Conservation (phyloP, 2,113 vertebrate species). For the Tragelaphus imberbis region DNA sequence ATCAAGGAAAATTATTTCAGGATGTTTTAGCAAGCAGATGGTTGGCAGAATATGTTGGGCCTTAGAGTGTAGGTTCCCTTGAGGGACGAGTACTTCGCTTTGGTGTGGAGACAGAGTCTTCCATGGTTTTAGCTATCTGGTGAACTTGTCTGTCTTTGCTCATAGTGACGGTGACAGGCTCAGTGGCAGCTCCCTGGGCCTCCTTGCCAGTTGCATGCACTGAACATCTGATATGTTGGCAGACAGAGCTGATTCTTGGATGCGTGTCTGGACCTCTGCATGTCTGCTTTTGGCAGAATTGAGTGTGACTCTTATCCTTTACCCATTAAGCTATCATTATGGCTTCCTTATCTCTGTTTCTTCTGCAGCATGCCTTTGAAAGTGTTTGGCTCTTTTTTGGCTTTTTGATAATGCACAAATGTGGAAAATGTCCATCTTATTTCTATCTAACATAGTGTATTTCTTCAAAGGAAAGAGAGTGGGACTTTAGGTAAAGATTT, state of each 20-base stretch:
- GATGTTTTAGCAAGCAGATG: conserved; percentile 1
- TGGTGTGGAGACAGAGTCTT: conserved; percentile 29
- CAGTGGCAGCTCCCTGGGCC: conserved; percentile 53
- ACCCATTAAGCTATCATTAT: conserved; percentile 77
- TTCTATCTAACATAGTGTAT: conserved; percentile 38
- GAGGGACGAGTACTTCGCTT: conserved; percentile 1
- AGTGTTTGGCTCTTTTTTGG: conserved; percentile 68
- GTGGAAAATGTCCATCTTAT: conserved; percentile 40
- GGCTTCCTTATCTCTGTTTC: conserved; percentile 76
- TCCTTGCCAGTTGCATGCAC: conserved; percentile 57
- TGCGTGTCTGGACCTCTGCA: conserved; percentile 71
- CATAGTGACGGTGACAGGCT: conserved; percentile 59
- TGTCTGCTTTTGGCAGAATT: conserved; percentile 72
- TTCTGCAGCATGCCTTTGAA: conserved; percentile 75
- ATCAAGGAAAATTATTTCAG: background rate
- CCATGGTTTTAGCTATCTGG: conserved; percentile 3
- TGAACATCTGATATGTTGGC: conserved; percentile 61
- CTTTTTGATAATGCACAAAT: conserved; percentile 67
- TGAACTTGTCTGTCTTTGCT: conserved; percentile 56
- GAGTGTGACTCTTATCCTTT: conserved; percentile 74
- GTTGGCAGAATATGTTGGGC: background rate
- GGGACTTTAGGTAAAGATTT: conserved; percentile 25
- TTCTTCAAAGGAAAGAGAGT: conserved; percentile 16
- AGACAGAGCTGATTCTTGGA: conserved; percentile 61
- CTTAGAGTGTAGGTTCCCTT: background rate